Percentiles rank a stretch among this genome's conserved stretches.
These are phyloP conservation scores for Escarpia spicata DNA, from an alignment of 2,888 invertebrate genomes.

Conservation along the genomic window DNA sequence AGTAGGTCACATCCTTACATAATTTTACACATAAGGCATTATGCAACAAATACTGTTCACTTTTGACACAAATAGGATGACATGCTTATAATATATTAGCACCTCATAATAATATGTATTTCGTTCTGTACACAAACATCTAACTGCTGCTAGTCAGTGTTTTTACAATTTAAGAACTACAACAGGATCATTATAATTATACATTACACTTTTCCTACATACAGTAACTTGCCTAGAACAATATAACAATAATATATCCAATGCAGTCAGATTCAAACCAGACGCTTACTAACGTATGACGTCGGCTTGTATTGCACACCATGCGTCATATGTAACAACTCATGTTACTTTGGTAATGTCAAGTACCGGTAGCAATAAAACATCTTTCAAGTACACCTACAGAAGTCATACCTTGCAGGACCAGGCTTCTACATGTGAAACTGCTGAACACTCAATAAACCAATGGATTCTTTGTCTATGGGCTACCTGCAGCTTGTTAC, in stretches of 20 bases:
- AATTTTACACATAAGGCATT: not conserved
- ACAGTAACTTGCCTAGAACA: not conserved
- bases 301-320: not conserved
- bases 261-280: not conserved
- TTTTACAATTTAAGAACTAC: not conserved
- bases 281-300: not conserved
- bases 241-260: not conserved
- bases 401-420: not conserved
- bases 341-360: not conserved
- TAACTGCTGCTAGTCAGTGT: not conserved
- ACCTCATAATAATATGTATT: not conserved
- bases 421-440: not conserved
- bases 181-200: not conserved
- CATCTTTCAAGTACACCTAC: not conserved
- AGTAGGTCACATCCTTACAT: not conserved
- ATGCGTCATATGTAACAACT: not conserved
- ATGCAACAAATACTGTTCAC: not conserved
- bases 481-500: not conserved
- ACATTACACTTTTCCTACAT: not conserved
- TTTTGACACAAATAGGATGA: not conserved
- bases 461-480: not conserved
- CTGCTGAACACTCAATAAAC: not conserved
- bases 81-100: not conserved
- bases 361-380: not conserved
- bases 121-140: not conserved